phyloP scores from a whole-genome alignment of 2,888 invertebrate species.

The Scaptomyza polygonia region DNA sequence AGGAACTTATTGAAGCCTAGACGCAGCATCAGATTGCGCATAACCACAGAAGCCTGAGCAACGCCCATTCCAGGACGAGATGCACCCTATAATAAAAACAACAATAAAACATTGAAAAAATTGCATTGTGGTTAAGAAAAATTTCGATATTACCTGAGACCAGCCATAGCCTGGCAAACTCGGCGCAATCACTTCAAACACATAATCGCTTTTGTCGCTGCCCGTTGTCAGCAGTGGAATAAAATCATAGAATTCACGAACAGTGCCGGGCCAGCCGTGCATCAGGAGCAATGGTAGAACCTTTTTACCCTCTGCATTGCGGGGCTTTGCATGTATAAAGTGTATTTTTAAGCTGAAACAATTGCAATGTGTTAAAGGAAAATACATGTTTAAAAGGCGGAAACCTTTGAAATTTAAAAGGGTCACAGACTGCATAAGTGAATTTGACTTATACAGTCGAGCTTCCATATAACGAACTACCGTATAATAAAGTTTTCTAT shows the following conservation, averaged over 20 bases:
- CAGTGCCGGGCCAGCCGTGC: conserved; percentile 95
- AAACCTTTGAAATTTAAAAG: neutral
- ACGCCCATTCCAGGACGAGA: conserved; percentile 81
- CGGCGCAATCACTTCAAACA: conserved; percentile 89
- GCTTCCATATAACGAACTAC: too few species aligned
- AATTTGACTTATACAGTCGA: neutral
- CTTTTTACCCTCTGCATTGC: conserved; percentile 84
- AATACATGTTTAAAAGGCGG: neutral
- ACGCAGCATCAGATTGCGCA: conserved; percentile 89
- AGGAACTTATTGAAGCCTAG: conserved; percentile 88
- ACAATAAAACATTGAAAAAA: neutral
- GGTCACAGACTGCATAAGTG: neutral
- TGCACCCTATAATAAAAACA: conserved; percentile 60
- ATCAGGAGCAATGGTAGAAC: conserved; percentile 89
- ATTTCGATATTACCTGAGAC: conserved; percentile 85
- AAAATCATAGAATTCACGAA: conserved; percentile 91
- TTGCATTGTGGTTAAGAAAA: neutral
- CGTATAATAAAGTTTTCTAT: too few species aligned
- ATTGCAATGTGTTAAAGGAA: neutral
- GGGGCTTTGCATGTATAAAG: conserved; percentile 87
- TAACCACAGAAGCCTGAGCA: conserved; percentile 85
- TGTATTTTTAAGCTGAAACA: conserved; percentile 87
- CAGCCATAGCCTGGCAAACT: conserved; percentile 90
- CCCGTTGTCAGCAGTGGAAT: conserved; percentile 88
- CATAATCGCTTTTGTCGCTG: conserved; percentile 85